Evolutionary conservation across 2,888 invertebrate species (phyloP), one percentile per base, ranked within the genome.

Genomic region (Mermis nigrescens): DNA sequence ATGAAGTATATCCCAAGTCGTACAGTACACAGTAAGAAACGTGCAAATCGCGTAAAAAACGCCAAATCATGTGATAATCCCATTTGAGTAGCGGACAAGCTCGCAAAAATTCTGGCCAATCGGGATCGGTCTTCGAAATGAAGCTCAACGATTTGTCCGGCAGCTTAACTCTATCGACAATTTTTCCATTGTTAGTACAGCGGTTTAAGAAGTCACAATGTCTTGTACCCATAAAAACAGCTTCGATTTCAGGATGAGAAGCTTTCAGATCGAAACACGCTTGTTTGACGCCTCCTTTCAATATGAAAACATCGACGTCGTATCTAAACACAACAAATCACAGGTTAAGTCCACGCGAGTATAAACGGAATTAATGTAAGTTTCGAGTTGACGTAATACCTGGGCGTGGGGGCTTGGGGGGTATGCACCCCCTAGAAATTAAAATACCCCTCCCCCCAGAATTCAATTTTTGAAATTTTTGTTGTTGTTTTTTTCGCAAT

Each of bases 21-120:
- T 98, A 98, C 0, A 98, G 78, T 38, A 79, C 77, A 73, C 95
- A 98, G 72, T 94, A 98, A 27, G 90, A 86, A 59, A 95, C 82
- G 61, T 82, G 78, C 57, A 84, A 79, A 51, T 79, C 77, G 27
- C 85, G 75, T 2, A 95, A 79, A 70, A 90, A 91, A 59, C 81
- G 79, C 98, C 98, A 98, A 61, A 98, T 82, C 69, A 92, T 84
- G 29, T 80, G 80, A 72, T 90, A 94, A 12, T 80, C 80, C 94
- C 94, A 95, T 67, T 88, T 82, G n/a, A 95, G 76, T 22, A 95
- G 75, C 0, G 94, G 94, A 69, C 82, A 86, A 2, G 92, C 83
- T 54, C 95, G 78, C 79, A 91, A 82, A 63, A 91, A 77, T 66
- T 82, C 80, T 0, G 95, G 94, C 95, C 95, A 98, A 64, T 79